These are phyloP conservation scores for Platorchestia sp. DNA, from an alignment of 1,140 invertebrate species.

Conservation along the genomic window DNA sequence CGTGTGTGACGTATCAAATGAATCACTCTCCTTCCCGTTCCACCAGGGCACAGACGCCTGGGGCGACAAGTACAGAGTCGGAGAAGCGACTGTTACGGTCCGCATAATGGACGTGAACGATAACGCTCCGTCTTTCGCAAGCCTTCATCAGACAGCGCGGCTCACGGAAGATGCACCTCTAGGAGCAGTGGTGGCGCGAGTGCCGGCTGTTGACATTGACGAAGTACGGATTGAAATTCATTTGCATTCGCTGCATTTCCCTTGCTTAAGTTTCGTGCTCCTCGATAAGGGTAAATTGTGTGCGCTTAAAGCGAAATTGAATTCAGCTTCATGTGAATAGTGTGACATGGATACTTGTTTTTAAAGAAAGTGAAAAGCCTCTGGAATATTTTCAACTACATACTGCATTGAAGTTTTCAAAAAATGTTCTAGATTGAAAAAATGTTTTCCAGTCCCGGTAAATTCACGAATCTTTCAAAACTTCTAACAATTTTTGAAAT, in stretches of 20 bases:
- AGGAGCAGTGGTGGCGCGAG: not conserved
- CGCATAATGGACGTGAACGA: conserved; percentile 59
- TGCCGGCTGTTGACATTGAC: conserved; percentile 12
- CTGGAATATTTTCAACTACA: not conserved
- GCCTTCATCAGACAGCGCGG: conserved; percentile 52
- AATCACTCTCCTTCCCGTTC: not conserved
- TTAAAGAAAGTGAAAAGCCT: not conserved
- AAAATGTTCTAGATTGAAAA: too few species aligned
- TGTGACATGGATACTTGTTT: not conserved
- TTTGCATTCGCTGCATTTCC: not conserved
- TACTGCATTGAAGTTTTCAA: not conserved
- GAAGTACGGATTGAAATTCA: not conserved
- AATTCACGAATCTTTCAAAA: too few species aligned
- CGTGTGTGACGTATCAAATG: not conserved
- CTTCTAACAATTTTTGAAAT: too few species aligned
- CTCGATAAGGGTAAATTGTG: not conserved
- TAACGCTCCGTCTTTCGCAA: conserved; percentile 55
- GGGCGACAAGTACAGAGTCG: conserved; percentile 44
- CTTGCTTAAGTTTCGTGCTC: not conserved
- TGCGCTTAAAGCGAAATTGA: not conserved
- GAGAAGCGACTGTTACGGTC: conserved; percentile 57
- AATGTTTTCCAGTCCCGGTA: too few species aligned
- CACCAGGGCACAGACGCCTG: conserved; percentile 21
- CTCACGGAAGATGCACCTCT: conserved; percentile 56
- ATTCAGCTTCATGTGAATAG: not conserved